Conservation (phyloP, 1,140 invertebrate genomes). For the Eueides isabella region DNA sequence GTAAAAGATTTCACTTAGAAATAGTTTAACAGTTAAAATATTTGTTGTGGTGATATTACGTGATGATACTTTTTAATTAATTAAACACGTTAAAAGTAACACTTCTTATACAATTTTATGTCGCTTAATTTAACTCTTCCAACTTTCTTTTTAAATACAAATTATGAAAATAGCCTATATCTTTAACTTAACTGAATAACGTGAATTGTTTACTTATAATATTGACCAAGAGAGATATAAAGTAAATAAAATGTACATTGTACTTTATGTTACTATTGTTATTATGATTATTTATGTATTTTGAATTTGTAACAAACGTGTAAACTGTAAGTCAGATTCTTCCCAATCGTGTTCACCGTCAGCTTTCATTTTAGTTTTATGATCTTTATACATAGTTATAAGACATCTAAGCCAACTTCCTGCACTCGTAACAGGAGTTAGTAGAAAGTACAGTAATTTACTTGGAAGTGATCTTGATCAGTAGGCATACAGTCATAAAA, state of each 20-base stretch:
- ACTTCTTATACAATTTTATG: not conserved
- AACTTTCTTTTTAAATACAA: not conserved
- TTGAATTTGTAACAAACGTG: not conserved
- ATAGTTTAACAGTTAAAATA: no score
- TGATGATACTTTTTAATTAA: not conserved
- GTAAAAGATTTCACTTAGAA: no score
- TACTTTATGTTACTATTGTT: no score
- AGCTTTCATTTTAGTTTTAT: slow-evolving; percentile 13
- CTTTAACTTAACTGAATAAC: not conserved
- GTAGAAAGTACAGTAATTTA: slow-evolving; percentile 63
- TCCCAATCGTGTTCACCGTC: not conserved
- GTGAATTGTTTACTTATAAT: no score
- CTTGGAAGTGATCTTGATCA: slow-evolving; percentile 57
- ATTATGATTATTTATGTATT: no score
- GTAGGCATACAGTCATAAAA: slow-evolving; percentile 42
- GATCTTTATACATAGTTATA: not conserved
- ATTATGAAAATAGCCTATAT: not conserved
- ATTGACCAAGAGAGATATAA: no score
- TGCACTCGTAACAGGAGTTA: slow-evolving; percentile 45
- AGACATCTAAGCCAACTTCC: slow-evolving; percentile 43
- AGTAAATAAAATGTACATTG: no score
- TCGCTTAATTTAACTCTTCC: not conserved
- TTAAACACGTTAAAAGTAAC: not conserved
- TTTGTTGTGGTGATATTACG: not conserved
- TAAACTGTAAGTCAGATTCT: not conserved